Percentiles rank a stretch among this genome's conserved stretches.
phyloP scores from a whole-genome alignment of 2,888 invertebrate species.

The Oxytorus armatus region DNA sequence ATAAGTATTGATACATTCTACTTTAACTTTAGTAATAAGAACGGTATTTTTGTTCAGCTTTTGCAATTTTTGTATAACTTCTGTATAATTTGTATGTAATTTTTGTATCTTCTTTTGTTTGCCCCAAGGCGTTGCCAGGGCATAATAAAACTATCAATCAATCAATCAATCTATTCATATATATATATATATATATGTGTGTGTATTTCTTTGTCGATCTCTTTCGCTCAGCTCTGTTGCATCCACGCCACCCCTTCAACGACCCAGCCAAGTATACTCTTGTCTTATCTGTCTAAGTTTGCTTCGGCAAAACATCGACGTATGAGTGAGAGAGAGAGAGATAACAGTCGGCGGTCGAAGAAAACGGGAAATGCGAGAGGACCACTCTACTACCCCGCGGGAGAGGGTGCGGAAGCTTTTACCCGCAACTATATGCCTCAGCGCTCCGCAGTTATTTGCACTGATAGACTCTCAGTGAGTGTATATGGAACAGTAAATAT shows the following conservation, averaged over 20 bases:
- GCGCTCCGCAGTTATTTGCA: constrained; percentile 12
- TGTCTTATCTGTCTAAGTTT: constrained; percentile 48
- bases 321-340: neutral
- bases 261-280: constrained; percentile 12
- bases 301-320: constrained; percentile 39
- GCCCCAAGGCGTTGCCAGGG: no score
- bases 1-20: no score
- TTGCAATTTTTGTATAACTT: no score
- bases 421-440: constrained; percentile 1
- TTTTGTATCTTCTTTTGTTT: no score
- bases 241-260: neutral
- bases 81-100: no score
- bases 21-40: no score
- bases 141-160: no score
- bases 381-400: neutral
- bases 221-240: constrained; percentile 1
- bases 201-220: constrained; percentile 24
- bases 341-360: neutral
- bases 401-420: constrained; percentile 1
- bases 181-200: neutral
- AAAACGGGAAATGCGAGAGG: constrained; percentile 22
- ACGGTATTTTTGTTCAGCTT: no score
- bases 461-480: constrained; percentile 1
- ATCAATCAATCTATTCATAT: no score
- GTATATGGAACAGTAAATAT: no score